Percentiles rank a stretch among this genome's conserved stretches.
Evolutionary conservation across 2,113 vertebrate species (phyloP).

Genomic region (Opisthocomus hoazin): DNA sequence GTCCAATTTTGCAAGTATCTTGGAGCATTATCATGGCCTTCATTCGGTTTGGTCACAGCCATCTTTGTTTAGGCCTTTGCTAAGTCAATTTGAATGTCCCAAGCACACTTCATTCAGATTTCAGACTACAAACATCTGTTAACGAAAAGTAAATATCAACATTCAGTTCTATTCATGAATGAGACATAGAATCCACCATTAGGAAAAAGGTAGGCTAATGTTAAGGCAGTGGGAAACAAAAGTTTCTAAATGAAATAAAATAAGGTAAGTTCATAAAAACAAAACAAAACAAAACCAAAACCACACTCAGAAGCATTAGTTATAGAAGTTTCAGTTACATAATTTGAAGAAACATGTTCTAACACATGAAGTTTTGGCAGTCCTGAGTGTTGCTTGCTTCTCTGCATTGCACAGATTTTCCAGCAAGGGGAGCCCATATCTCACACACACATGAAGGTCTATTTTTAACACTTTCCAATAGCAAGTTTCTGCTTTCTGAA

Average conservation of each 20-base stretch:
- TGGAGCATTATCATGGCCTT: neutral
- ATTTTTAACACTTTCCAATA: accelerated
- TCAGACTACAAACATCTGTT: neutral
- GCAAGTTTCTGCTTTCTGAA: neutral
- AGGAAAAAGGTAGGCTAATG: neutral
- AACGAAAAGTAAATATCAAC: neutral
- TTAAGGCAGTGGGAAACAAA: neutral
- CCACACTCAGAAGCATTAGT: neutral
- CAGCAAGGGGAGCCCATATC: neutral
- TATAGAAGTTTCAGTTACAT: neutral
- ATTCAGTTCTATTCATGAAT: neutral
- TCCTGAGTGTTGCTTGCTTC: neutral
- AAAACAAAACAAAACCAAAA: too few species aligned
- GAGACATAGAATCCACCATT: neutral
- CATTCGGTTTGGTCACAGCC: neutral
- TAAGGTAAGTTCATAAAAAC: neutral
- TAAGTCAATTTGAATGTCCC: neutral
- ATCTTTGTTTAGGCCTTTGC: neutral
- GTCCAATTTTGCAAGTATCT: neutral
- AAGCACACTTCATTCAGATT: neutral
- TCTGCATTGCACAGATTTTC: neutral
- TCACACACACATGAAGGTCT: neutral
- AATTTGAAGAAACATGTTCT: neutral
- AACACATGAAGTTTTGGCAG: neutral
- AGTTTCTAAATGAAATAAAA: neutral